Conservation (phyloP, 2,113 vertebrate genomes). For the Dermatemys mawii region DNA sequence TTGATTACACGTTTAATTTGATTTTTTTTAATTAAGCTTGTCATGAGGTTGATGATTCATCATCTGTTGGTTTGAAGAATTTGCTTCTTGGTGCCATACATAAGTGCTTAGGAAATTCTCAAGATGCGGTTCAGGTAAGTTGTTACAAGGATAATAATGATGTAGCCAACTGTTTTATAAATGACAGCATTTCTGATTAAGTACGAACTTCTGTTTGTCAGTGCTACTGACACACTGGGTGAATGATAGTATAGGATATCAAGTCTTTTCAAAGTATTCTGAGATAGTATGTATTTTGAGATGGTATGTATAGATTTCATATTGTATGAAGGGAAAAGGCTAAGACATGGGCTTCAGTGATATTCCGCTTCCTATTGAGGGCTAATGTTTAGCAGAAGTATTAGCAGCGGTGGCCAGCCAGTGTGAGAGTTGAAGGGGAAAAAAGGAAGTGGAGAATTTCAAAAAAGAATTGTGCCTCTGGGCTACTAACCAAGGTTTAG, state of each 20-base stretch:
- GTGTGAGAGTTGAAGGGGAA: background rate
- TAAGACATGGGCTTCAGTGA: background rate
- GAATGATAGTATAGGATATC: background rate
- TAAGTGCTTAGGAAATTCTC: slow-evolving; percentile 95
- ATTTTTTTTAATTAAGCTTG: slow-evolving; percentile 83
- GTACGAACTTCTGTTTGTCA: background rate
- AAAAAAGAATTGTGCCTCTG: background rate
- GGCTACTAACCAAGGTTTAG: background rate
- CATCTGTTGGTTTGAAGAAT: slow-evolving; percentile 88
- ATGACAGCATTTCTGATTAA: background rate
- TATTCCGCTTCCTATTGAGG: background rate
- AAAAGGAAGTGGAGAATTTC: background rate
- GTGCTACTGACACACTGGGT: background rate
- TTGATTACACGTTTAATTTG: background rate
- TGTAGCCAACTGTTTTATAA: background rate
- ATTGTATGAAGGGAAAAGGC: background rate
- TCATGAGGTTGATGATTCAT: slow-evolving; percentile 89
- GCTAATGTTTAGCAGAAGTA: background rate
- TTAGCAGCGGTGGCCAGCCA: background rate
- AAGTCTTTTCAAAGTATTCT: background rate
- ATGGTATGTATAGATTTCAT: too few species aligned
- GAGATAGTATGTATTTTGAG: too few species aligned
- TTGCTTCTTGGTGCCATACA: slow-evolving; percentile 97
- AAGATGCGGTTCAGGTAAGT: slow-evolving; percentile 91
- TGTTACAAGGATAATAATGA: background rate